Percentiles rank a stretch among this genome's conserved stretches.
These are phyloP conservation scores for Deilephila elpenor DNA, from an alignment of 2,888 invertebrate genomes.

Conservation along the genomic window DNA sequence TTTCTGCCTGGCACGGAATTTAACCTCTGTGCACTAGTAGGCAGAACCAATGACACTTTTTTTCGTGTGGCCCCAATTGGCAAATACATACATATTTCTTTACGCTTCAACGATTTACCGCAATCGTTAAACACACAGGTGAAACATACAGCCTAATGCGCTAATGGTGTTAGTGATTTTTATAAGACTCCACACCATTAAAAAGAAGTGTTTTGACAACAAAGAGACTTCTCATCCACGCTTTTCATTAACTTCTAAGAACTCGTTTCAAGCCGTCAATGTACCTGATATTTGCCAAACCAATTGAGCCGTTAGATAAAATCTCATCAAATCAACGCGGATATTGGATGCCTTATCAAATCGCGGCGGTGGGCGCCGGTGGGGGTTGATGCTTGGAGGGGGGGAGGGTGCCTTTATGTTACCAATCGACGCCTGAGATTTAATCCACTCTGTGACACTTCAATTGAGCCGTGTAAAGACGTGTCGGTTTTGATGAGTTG, in stretches of 20 bases:
- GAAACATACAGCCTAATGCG: too few relatives aligned
- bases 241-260: background rate
- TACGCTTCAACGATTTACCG: too few relatives aligned
- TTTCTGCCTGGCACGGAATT: too few relatives aligned
- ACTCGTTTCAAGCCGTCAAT: background rate
- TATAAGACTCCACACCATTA: background rate
- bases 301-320: conserved; percentile 16
- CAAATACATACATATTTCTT: too few relatives aligned
- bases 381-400: background rate
- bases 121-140: too few relatives aligned
- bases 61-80: too few relatives aligned
- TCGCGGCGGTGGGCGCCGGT: background rate
- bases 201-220: background rate
- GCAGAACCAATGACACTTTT: too few relatives aligned
- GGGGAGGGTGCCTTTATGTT: conserved; percentile 7
- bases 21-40: too few relatives aligned
- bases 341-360: conserved; percentile 31
- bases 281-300: conserved; percentile 15
- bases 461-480: background rate
- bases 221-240: background rate
- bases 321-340: conserved; percentile 31
- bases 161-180: too few relatives aligned
- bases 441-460: conserved; percentile 1
- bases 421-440: conserved; percentile 6
- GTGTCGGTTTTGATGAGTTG: background rate